phyloP scores from a whole-genome alignment of 2,888 invertebrate species.

The Anodontia alba region DNA sequence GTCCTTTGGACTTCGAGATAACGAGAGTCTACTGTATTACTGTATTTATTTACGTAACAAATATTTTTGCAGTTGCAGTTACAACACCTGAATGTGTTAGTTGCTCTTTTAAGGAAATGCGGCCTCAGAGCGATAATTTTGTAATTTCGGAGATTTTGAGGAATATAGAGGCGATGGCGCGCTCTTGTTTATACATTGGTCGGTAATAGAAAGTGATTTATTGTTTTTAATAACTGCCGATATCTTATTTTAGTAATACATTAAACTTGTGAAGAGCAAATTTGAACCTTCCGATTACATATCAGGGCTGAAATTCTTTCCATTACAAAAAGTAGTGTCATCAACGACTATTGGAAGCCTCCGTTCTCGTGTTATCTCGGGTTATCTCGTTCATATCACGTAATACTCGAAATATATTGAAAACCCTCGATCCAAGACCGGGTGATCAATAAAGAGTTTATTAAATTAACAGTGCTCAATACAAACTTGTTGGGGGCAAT shows the following conservation, averaged over 20 bases:
- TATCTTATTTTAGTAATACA: constrained; percentile 24
- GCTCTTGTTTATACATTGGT: background rate
- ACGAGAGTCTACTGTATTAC: no score
- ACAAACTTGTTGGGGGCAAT: constrained; percentile 25
- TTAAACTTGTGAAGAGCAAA: constrained; percentile 23
- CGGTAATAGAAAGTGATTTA: background rate
- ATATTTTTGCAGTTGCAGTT: no score
- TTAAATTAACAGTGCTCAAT: constrained; percentile 22
- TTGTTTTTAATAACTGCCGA: constrained; percentile 16
- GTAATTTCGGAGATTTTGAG: no score
- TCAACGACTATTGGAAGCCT: constrained; percentile 4
- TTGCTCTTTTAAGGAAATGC: no score
- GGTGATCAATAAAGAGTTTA: constrained; percentile 18
- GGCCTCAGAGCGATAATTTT: no score
- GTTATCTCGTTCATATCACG: constrained; percentile 13
- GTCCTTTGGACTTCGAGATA: no score
- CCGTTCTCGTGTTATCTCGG: constrained; percentile 9
- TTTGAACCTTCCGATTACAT: constrained; percentile 16
- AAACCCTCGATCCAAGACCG: background rate
- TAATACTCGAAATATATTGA: constrained; percentile 21
- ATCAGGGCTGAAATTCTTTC: constrained; percentile 21
- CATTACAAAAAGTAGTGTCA: constrained; percentile 19
- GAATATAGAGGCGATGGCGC: no score
- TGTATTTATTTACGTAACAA: no score
- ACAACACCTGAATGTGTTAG: no score